Base-by-base conservation (phyloP, 2,888 invertebrate genomes). In the Cephus runcator region DNA sequence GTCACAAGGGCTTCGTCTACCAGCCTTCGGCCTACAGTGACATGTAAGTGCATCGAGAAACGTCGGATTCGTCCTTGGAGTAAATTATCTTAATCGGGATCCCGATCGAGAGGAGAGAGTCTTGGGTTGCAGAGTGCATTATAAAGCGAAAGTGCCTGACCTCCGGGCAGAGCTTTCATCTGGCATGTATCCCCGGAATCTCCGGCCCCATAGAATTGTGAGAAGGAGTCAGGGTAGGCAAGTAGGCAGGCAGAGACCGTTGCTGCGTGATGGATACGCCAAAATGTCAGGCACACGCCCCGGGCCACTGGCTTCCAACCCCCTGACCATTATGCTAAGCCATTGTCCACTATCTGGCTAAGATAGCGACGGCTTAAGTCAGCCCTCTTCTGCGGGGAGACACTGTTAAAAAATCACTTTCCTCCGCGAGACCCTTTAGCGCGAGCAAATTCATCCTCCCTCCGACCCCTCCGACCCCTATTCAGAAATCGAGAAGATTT, bases 271-370 rank as follows among this genome's bases (percentile, higher is more conserved):
- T 90, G 90, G 90, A 90, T 90, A 90, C 90, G 88, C 88, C 87
- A 89, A 90, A 88, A 88, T 89, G 90, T 90, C 90, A 90, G 85
- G 83, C 87, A 83, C 90, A 90, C 88, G 88, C 88, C 90, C 87
- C 84, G 84, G 89, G 88, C 88, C 82, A 85, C 83, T 83, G 81
- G 82, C 84, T 85, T 83, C 86, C 87, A 84, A 83, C 85, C 86
- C 88, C 84, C 87, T 88, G 89, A 88, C 90, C 89, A 89, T 90
- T 90, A 90, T 90, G 90, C 90, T 89, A 89, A 89, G 90, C 89
- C 88, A 90, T 90, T 90, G 90, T 90, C 90, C 90, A 90, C 90
- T 90, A 90, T 90, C 90, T 90, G 88, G 85, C 85, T 89, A 88
- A 90, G 90, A 90, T 90, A 90, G 88, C 87, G 85, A 75, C 85